Evolutionary conservation across 2,113 vertebrate genomes (phyloP).

Genomic region (Podarcis muralis): DNA sequence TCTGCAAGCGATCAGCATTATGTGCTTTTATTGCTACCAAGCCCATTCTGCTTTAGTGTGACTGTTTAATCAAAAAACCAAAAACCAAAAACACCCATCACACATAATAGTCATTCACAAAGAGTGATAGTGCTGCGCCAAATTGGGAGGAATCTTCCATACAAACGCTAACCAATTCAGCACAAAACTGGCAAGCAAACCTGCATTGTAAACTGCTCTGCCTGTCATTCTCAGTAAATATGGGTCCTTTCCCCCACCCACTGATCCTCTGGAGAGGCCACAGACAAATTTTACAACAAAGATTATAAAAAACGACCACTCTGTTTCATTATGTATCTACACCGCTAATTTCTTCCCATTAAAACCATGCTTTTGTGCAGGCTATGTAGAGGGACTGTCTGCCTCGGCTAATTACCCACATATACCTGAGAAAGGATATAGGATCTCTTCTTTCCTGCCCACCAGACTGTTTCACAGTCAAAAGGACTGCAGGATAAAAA

Average conservation of each 20-base stretch:
- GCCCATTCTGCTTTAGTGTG: background rate
- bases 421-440: background rate
- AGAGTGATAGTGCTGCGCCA: background rate
- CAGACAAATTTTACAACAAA: background rate
- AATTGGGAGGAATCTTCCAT: background rate
- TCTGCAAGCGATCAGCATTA: constrained; percentile 22
- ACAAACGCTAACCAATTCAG: background rate
- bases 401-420: background rate
- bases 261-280: background rate
- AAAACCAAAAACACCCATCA: background rate
- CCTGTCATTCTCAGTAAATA: background rate
- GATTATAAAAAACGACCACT: background rate
- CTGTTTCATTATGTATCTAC: background rate
- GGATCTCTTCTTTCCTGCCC: background rate
- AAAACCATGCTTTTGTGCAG: background rate
- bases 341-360: background rate
- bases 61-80: background rate
- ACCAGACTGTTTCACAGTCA: background rate
- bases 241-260: background rate
- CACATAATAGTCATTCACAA: background rate
- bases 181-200: background rate
- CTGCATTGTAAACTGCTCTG: background rate
- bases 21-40: background rate
- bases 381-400: background rate
- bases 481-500: background rate